Conservation (phyloP, 2,888 invertebrate species). For the Camptogramma bilineatum region DNA sequence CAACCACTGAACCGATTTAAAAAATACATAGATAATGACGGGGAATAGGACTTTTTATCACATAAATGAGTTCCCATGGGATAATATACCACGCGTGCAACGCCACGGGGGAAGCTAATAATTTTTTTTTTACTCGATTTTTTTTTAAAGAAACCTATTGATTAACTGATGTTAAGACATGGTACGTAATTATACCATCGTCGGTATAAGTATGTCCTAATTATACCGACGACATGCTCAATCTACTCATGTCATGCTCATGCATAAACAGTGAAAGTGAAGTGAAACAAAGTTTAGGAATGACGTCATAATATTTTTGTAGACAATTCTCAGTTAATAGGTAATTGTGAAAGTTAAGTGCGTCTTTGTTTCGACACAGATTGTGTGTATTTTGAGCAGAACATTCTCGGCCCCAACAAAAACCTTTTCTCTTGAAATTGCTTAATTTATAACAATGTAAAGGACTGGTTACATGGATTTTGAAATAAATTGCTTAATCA, state of each 20-base stretch:
- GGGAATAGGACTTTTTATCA: no score
- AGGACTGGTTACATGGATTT: not conserved
- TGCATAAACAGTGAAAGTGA: slow-evolving; percentile 44
- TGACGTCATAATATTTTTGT: slow-evolving; percentile 39
- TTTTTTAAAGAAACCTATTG: no score
- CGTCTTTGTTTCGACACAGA: slow-evolving; percentile 37
- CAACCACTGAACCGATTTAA: no score
- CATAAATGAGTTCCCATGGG: no score
- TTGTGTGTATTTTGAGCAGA: slow-evolving; percentile 26
- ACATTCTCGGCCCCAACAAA: not conserved
- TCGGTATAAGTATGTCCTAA: slow-evolving; percentile 36
- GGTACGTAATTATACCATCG: no score
- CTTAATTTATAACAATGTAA: not conserved
- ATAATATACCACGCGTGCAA: no score
- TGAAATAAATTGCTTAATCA: not conserved
- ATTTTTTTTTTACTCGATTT: no score
- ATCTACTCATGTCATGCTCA: slow-evolving; percentile 37
- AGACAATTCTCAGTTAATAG: slow-evolving; percentile 25
- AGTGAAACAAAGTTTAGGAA: slow-evolving; percentile 38
- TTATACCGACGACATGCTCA: slow-evolving; percentile 35
- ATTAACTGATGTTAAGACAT: no score
- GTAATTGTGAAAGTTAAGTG: slow-evolving; percentile 39
- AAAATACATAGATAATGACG: no score
- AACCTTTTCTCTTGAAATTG: not conserved
- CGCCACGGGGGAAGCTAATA: no score